These are phyloP conservation scores for Thaumatotibia leucotreta DNA, from an alignment of 1,140 invertebrate genomes.

Conservation along the genomic window DNA sequence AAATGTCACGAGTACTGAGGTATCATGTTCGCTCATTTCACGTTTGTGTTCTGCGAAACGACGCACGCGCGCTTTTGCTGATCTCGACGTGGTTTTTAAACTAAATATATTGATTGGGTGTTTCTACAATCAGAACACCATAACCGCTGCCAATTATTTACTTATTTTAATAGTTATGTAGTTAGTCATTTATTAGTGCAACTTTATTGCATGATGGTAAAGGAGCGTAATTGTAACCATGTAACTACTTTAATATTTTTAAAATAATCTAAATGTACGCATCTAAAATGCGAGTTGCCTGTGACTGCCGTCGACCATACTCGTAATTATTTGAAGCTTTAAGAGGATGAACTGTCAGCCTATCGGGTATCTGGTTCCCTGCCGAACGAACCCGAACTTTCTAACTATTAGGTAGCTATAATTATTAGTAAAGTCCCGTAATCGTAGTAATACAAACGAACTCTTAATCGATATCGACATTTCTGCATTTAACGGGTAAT, in stretches of 20 bases:
- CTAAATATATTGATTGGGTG: neutral
- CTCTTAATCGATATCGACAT: conserved; percentile 4
- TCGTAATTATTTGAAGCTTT: neutral
- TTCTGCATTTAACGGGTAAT: conserved; percentile 1
- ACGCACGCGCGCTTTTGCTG: conserved; percentile 10
- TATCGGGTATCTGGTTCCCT: neutral
- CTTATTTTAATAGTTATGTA: conserved; percentile 1
- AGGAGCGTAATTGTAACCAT: neutral
- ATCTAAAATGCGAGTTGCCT: neutral
- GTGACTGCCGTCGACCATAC: neutral
- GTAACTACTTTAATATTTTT: neutral
- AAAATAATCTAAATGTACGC: neutral
- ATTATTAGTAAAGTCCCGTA: neutral
- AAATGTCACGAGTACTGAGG: neutral
- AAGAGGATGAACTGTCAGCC: neutral
- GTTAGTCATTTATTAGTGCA: conserved; percentile 7
- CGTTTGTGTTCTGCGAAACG: conserved; percentile 6
- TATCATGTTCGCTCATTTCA: conserved; percentile 2
- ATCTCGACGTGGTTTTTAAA: conserved; percentile 5
- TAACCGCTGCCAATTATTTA: conserved; percentile 6
- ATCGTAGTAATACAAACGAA: neutral
- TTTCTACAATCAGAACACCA: neutral
- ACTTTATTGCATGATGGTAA: neutral
- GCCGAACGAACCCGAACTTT: neutral
- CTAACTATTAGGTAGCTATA: conserved; percentile 4